Conservation (phyloP, 2,113 vertebrate genomes). For the Tinamus guttatus region DNA sequence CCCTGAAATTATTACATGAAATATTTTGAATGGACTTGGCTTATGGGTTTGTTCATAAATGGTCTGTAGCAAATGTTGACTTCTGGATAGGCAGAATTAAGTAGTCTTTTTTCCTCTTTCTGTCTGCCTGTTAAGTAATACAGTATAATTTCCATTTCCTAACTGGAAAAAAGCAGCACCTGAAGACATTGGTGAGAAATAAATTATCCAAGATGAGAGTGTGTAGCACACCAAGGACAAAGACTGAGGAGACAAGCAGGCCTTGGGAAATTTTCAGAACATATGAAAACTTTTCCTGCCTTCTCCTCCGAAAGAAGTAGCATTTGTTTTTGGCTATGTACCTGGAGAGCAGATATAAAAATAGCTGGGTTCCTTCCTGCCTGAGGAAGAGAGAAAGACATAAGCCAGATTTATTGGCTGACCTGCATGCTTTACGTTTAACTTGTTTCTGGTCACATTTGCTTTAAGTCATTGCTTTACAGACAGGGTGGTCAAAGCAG, state of each 20-base stretch:
- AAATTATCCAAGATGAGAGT: neutral
- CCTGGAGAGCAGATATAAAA: conserved; percentile 49
- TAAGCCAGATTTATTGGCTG: conserved; percentile 48
- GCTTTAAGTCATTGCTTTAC: neutral
- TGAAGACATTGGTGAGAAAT: neutral
- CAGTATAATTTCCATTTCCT: neutral
- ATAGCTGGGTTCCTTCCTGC: conserved; percentile 46
- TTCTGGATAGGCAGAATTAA: neutral
- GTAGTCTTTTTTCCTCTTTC: neutral
- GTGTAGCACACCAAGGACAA: neutral
- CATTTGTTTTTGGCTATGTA: conserved; percentile 37
- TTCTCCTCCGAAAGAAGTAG: conserved; percentile 8
- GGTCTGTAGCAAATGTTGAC: neutral
- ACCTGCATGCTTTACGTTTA: conserved; percentile 12
- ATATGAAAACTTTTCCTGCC: neutral
- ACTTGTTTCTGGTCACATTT: conserved; percentile 30
- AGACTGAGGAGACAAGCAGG: neutral
- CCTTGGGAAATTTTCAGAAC: neutral
- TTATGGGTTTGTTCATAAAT: neutral
- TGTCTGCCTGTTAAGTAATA: neutral
- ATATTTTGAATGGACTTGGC: neutral
- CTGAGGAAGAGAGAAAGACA: conserved; percentile 47
- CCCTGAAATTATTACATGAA: neutral
- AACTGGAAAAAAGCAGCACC: neutral
- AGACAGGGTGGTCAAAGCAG: conserved; percentile 15